Evolutionary conservation across 1,140 invertebrate genomes (phyloP).

Genomic region (Acromyrmex heyeri): DNA sequence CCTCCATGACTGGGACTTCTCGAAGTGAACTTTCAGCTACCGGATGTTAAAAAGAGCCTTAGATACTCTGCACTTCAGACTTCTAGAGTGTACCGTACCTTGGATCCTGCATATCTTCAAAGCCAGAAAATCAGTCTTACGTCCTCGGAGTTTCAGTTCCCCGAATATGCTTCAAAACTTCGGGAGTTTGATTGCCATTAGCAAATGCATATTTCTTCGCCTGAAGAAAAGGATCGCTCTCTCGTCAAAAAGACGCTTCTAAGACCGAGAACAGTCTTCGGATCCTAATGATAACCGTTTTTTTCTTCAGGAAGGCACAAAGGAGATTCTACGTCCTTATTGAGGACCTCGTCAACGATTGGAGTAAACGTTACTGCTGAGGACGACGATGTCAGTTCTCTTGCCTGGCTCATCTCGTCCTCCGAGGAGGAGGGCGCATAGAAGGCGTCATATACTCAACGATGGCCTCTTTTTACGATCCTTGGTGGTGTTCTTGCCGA

Average conservation of each 20-base stretch:
- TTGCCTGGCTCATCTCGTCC: slow-evolving; percentile 80
- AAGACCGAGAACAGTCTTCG: background rate
- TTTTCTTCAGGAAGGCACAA: slow-evolving; percentile 26
- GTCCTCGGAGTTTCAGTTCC: slow-evolving; percentile 32
- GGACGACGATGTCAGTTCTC: slow-evolving; percentile 80
- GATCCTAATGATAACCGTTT: background rate
- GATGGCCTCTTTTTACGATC: slow-evolving; percentile 92
- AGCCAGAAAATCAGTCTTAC: slow-evolving; percentile 46
- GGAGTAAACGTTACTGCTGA: slow-evolving; percentile 82
- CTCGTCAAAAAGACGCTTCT: slow-evolving; percentile 3
- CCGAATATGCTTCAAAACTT: slow-evolving; percentile 15
- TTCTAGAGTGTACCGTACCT: background rate
- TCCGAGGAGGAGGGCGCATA: slow-evolving; percentile 83
- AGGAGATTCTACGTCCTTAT: slow-evolving; percentile 17
- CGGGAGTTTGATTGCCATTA: background rate
- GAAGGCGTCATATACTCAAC: slow-evolving; percentile 89
- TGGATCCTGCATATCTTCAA: background rate
- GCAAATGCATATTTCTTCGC: slow-evolving; percentile 7
- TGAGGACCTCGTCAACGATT: slow-evolving; percentile 76
- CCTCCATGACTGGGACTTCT: slow-evolving; percentile 41
- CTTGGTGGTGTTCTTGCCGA: slow-evolving; percentile 92
- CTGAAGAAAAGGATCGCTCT: slow-evolving; percentile 10
- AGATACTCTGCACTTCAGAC: background rate
- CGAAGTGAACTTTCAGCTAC: slow-evolving; percentile 7
- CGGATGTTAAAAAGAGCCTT: background rate